Base-by-base conservation (phyloP, 2,888 invertebrate genomes). In the Cerceris rybyensis region DNA sequence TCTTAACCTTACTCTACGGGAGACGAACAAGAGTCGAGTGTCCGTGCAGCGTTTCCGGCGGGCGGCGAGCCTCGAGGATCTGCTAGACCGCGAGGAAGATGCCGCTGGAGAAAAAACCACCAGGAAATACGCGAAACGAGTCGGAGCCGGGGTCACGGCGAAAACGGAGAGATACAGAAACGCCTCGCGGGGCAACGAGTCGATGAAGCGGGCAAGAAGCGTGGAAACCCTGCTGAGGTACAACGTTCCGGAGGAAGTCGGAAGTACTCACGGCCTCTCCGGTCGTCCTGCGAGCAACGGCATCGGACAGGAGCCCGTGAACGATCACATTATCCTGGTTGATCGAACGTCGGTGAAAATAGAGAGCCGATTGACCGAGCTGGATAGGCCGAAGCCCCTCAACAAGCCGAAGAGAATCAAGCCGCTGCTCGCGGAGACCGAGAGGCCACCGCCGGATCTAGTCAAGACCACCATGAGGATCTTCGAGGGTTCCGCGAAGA, bases 371-470 rank as follows among this genome's bases (percentile, higher is more conserved):
- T 70, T 92, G 67, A 68, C 70, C 54, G 91, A 93, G 90, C 80
- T 93, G 89, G 84, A 93, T 88, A 78, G 92, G 89, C 76, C 93
- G 90, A 88, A 91, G 91, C 74, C 92, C 89, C 87, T 93, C 54
- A 94, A 94, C 86, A 93, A 93, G 91, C 94, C 94, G 83, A 94
- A 96, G 87, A 94, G 94, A 87, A 94, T 95, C 85, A 94, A 93
- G 83, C 95, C 94, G 0, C 93, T 96, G 60, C 94, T 96, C 87
- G 95, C 95, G 86, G 96, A 96, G 82, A 95, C 95, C 13, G 97
- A 97, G 88, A 94, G 97, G 63, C 98, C 98, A 1, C 98, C 98
- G 16, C 96, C 96, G 0, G 98, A 98, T 93, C 95, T 98, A 83
- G 98, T 98, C 75, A 97, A 96, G 87, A 96, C 97, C 77, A 96